Evolutionary conservation across 1,140 invertebrate species (phyloP), one percentile per base, ranked within the genome.

Genomic region (Diorhabda elongata): DNA sequence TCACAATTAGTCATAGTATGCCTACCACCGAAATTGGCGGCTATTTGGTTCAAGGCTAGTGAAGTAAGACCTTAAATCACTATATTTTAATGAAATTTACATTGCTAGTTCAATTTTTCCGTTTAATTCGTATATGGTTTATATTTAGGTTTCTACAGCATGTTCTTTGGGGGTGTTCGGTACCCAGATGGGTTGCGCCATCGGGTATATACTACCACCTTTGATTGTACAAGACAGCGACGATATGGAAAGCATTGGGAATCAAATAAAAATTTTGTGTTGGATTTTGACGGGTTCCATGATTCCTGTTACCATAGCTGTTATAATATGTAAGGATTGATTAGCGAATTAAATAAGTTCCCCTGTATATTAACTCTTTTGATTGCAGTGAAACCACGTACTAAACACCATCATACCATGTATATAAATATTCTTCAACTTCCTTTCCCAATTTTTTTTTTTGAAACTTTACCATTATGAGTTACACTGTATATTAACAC

Each of bases 81-180:
- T 57, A 57, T 44, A 63, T 6, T 7, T 42, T 41, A 41, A 65
- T 26, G 5, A 42, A 58, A 57, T 57, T n/a, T 45, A 11, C 8
- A 1, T 6, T 59, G 9, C 7, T 58, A n/a, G 44, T 60, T 42
- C 8, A 42, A 60, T 41, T 42, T 41, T 60, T 2, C 11, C 26
- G 26, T 42, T 7, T 3, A 8, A 41, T 5, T 42, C 11, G 59
- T 42, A 64, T 47, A 41, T 59, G 43, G 61, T 64, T 45, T 41
- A 57, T 62, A 69, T 71, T 42, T 42, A 90, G 81, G 87, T 91
- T 5, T 89, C 89, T 4, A 91, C 89, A 2, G 92, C 92, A 2
- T 91, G 89, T 69, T 87, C 91, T 44, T 82, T 92, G 41, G 90
- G 90, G 7, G 86, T 93, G 6, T 91, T 93, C 75, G 92, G 92